Percentiles rank a stretch among this genome's conserved stretches.
Evolutionary conservation across 2,888 invertebrate genomes (phyloP).

Genomic region (Caenorhabditis parvicauda): DNA sequence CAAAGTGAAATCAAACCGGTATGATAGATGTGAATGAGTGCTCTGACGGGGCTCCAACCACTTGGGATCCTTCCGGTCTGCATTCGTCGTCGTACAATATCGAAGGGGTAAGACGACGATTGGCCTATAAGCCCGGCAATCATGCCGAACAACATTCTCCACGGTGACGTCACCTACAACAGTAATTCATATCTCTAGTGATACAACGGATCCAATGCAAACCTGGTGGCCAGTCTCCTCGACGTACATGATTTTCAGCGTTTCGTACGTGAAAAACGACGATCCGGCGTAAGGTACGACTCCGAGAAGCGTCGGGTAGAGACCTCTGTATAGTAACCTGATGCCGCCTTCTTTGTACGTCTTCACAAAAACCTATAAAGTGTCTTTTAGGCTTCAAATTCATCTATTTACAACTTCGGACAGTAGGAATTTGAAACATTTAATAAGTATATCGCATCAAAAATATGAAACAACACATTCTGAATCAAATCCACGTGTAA

Average conservation of each 20-base stretch:
- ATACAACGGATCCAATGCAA: conserved; percentile 3
- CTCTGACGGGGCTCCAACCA: conserved; percentile 69
- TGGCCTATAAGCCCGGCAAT: conserved; percentile 89
- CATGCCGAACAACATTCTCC: conserved; percentile 80
- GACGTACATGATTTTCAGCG: conserved; percentile 78
- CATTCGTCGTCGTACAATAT: conserved; percentile 76
- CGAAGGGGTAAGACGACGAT: conserved; percentile 91
- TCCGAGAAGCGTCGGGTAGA: conserved; percentile 42
- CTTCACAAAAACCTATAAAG: conserved; percentile 50
- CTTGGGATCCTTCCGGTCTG: conserved; percentile 68
- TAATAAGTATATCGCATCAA: too few relatives aligned
- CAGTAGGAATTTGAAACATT: too few relatives aligned
- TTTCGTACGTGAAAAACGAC: conserved; percentile 95
- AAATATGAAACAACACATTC: too few relatives aligned
- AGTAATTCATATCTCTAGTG: not conserved
- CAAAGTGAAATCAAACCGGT: conserved; percentile 18
- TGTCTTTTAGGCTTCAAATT: not conserved
- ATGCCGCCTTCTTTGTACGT: conserved; percentile 51
- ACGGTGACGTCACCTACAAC: conserved; percentile 30
- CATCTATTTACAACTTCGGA: too few relatives aligned
- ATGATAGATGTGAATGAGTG: conserved; percentile 27
- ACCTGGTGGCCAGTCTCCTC: conserved; percentile 46
- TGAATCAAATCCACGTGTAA: too few relatives aligned
- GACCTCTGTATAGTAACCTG: conserved; percentile 50
- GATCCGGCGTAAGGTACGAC: conserved; percentile 67